Base-by-base conservation (phyloP, 2,888 invertebrate species). In the Orchesellides sinensis region DNA sequence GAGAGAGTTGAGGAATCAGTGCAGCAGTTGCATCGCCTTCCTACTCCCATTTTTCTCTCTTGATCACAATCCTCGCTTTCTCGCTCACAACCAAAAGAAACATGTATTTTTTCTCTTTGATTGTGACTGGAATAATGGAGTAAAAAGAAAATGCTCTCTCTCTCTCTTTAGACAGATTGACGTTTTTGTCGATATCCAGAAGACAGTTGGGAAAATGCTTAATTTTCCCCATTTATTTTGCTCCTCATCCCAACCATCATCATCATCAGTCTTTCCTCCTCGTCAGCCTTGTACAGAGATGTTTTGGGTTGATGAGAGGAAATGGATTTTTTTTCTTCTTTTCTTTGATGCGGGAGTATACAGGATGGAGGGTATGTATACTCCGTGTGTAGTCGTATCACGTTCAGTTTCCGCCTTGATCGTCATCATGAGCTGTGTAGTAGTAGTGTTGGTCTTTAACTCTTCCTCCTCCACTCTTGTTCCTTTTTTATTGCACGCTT, bases 301-400 rank as follows among this genome's bases (percentile, higher is more conserved):
- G 29, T 52, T 12, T 10, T 14, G 25, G 23, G 29, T 29, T 79
- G 83, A 85, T 85, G 85, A 84, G 80, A 77, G 84, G 84, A 86
- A 84, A 83, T 86, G 61, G 79, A 72, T 83, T 72, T 40, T 61
- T 45, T 21, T n/a, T n/a, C n/a, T n/a, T n/a, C n/a, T n/a, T n/a
- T n/a, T n/a, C n/a, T n/a, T n/a, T n/a, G n/a, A n/a, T n/a, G n/a
- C 10, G 47, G 47, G 17, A 14, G 21, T 12, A 59, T 25, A 12
- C 35, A 35, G 17, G 63, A 19, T 84, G 83, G 81, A 82, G 52
- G 45, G 21, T 12, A 40, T 40, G 32, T 25, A 49, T n/a, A n/a
- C n/a, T n/a, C n/a, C n/a, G n/a, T n/a, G n/a, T n/a, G 79, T 73
- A 85, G 86, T 85, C 86, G 59, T 82, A 85, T 84, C 86, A 86